Percentiles rank a stretch among this genome's conserved stretches.
phyloP scores from a whole-genome alignment of 1,140 invertebrate genomes.

The Procambarus virginalis region DNA sequence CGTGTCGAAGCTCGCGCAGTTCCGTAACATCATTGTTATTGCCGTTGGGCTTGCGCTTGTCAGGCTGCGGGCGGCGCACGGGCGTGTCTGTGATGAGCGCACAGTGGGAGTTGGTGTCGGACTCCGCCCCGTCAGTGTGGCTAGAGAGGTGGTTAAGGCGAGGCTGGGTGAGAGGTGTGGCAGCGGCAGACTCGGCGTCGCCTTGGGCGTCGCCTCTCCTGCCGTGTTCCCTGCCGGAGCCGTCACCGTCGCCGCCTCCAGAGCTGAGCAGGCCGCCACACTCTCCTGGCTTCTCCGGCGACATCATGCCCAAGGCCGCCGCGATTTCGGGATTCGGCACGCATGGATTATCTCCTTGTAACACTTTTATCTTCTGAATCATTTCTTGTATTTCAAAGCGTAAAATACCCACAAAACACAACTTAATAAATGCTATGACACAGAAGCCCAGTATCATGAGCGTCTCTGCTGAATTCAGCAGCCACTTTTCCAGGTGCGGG shows the following conservation, averaged over 20 bases:
- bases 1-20: conserved; percentile 73
- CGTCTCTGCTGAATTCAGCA: conserved; percentile 85
- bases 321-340: conserved; percentile 71
- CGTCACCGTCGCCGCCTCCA: conserved; percentile 31
- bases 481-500: conserved; percentile 82
- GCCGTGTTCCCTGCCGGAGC: conserved; percentile 21
- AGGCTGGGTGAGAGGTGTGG: conserved; percentile 59
- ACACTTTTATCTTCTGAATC: conserved; percentile 87
- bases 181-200: conserved; percentile 44
- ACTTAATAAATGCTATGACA: conserved; percentile 90
- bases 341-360: conserved; percentile 75
- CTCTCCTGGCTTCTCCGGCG: conserved; percentile 49
- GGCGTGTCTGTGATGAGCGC: conserved; percentile 76
- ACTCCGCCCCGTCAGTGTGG: conserved; percentile 78
- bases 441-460: conserved; percentile 91
- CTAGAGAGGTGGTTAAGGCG: conserved; percentile 70
- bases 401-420: conserved; percentile 91
- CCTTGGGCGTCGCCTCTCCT: conserved; percentile 16
- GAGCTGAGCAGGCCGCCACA: conserved; percentile 46
- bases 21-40: conserved; percentile 80
- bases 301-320: conserved; percentile 71
- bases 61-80: conserved; percentile 73
- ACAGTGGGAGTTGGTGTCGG: conserved; percentile 81
- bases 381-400: conserved; percentile 77
- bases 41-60: conserved; percentile 78